Conservation (phyloP, 1,140 invertebrate species). For the Aricia agestis region DNA sequence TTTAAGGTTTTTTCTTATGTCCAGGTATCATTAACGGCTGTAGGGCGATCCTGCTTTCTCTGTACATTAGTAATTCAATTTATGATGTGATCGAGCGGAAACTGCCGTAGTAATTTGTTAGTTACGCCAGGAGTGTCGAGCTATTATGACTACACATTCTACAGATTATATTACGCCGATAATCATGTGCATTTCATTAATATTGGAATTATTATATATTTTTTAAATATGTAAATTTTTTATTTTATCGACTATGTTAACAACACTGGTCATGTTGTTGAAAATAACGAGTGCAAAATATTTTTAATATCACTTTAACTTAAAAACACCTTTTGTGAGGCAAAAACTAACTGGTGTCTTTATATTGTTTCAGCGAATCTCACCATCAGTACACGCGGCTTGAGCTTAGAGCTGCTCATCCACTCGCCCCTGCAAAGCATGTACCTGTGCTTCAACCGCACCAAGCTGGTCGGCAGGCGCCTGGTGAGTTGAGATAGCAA, state of each 20-base stretch:
- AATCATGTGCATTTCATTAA: not conserved
- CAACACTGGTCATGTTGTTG: too few species aligned
- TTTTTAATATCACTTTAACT: too few species aligned
- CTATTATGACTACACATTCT: slow-evolving; percentile 3
- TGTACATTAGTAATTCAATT: slow-evolving; percentile 58
- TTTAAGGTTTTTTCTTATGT: slow-evolving; percentile 62
- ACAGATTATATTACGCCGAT: not conserved
- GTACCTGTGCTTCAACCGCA: slow-evolving; percentile 70
- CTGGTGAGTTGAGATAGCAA: slow-evolving; percentile 45
- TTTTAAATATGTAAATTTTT: not conserved
- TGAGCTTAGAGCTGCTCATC: slow-evolving; percentile 67
- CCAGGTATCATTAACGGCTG: slow-evolving; percentile 67
- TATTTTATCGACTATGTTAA: too few species aligned
- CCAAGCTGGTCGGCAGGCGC: slow-evolving; percentile 61
- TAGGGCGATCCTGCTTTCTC: slow-evolving; percentile 48
- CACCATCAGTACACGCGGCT: slow-evolving; percentile 65
- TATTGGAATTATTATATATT: not conserved
- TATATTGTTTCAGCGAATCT: slow-evolving; percentile 68
- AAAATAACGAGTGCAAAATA: too few species aligned
- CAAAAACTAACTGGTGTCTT: not conserved
- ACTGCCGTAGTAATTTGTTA: slow-evolving; percentile 36
- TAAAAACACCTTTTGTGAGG: too few species aligned
- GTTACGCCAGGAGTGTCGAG: slow-evolving; percentile 18
- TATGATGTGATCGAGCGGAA: slow-evolving; percentile 46
- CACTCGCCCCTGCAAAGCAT: slow-evolving; percentile 67